Base-by-base conservation (phyloP, 2,113 vertebrate genomes). In the Meles meles region DNA sequence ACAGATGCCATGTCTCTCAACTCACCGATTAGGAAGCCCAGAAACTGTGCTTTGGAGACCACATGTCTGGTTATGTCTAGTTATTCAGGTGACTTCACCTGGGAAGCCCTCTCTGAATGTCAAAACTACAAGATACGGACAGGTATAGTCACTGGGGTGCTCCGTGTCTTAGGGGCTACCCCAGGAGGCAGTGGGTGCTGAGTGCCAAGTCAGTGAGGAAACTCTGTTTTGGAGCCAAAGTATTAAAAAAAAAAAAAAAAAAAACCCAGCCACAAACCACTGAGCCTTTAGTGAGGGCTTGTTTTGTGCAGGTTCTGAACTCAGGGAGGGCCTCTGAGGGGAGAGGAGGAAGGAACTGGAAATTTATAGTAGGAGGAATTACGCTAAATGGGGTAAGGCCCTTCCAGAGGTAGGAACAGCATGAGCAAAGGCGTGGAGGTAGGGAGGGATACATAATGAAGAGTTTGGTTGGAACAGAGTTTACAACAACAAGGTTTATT, bases 1-100 rank as follows among this genome's bases (percentile, higher is more conserved):
- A 95, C 90, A 94, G 79, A 94, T 88, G 94, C 96, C 55, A 1
- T 39, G 92, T 61, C 96, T 96, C 39, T 92, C 95, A 72, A 20
- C 91, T 72, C 49, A 3, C 59, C 42, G 11, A 17, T 15, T 49
- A 55, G 77, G 89, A 90, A 86, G 85, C 89, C 96, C 39, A n/a
- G 91, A 94, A 90, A 77, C 52, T 23, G 86, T 71, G 82, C n/a
- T 57, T 76, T 80, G 44, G 72, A 69, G 52, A 93, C 85, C 93
- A 42, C 44, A 76, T 4, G 89, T 72, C 91, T 72, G 1, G 39
- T 44, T 39, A 6, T 25, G 94, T 74, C 86, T 92, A 20, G 83
- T 59, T 94, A 63, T 67, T 90, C 79, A 20, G 55, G 77, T 65
- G 76, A 65, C 76, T 90, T 87, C 90, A 92, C 84, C 92, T 49